A percentile compares a stretch with the other conserved stretches of the same genome.
Conservation (phyloP, 2,888 invertebrate genomes). For the Chymomyza procnemis region DNA sequence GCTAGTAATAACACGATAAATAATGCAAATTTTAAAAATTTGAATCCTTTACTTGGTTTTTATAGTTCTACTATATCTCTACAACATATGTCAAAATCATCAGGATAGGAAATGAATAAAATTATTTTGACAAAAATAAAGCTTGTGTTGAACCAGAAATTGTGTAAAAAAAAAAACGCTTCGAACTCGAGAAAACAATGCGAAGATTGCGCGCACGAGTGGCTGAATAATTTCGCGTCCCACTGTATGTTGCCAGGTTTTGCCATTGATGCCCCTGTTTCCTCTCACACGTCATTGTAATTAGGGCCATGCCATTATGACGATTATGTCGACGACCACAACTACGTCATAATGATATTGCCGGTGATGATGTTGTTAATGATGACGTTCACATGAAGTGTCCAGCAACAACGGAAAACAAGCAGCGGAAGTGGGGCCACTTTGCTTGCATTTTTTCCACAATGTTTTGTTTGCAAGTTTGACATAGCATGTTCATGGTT, state of each 20-base stretch:
- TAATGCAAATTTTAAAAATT: too few species aligned
- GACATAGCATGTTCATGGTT: not conserved
- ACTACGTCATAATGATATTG: not conserved
- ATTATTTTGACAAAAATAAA: too few species aligned
- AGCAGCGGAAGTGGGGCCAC: conserved; percentile 1
- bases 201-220: too few species aligned
- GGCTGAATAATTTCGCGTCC: too few species aligned
- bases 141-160: too few species aligned
- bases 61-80: too few species aligned
- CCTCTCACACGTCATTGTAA: conserved; percentile 41
- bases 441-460: not conserved
- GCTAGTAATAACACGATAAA: too few species aligned
- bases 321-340: not conserved
- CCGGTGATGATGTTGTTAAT: not conserved
- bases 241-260: not conserved
- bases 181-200: too few species aligned
- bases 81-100: too few species aligned
- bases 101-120: too few species aligned
- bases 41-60: too few species aligned
- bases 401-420: not conserved
- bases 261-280: conserved; percentile 6
- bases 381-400: not conserved
- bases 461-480: not conserved
- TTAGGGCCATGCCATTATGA: conserved; percentile 40
- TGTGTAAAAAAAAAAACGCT: too few species aligned